Conservation (phyloP, 2,888 invertebrate genomes). For the Parnassius mnemosyne region DNA sequence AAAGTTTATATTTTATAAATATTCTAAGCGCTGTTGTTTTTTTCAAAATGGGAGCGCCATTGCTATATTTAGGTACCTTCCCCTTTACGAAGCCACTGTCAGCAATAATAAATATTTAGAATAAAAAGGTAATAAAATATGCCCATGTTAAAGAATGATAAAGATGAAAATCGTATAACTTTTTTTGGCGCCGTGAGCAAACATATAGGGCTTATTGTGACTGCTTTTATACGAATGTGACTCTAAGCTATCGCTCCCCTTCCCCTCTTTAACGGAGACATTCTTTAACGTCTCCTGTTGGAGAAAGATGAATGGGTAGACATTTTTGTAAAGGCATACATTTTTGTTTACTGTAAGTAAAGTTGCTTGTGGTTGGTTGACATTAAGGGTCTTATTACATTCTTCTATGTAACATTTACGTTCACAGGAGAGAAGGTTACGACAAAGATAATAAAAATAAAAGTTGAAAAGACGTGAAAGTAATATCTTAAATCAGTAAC, state of each 20-base stretch:
- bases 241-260: conserved; percentile 60
- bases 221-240: conserved; percentile 54
- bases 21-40: conserved; percentile 36
- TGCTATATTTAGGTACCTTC: conserved; percentile 46
- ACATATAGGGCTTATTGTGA: conserved; percentile 26
- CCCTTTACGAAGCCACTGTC: conserved; percentile 54
- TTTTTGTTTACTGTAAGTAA: conserved; percentile 69
- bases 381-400: conserved; percentile 67
- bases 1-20: background rate
- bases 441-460: conserved; percentile 27
- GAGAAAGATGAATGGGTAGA: conserved; percentile 77
- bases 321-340: conserved; percentile 76
- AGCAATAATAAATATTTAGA: conserved; percentile 62
- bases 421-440: conserved; percentile 40
- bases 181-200: conserved; percentile 29
- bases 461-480: conserved; percentile 2
- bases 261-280: conserved; percentile 74
- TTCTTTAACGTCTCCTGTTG: conserved; percentile 75
- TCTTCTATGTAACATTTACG: conserved; percentile 48
- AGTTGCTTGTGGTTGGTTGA: conserved; percentile 72
- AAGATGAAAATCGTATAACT: conserved; percentile 38
- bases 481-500: conserved; percentile 37
- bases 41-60: conserved; percentile 38
- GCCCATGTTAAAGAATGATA: conserved; percentile 31
- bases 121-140: conserved; percentile 49